Evolutionary conservation across 2,888 invertebrate genomes (phyloP), one percentile per base, ranked within the genome.

Genomic region (Cheilosia urbana): DNA sequence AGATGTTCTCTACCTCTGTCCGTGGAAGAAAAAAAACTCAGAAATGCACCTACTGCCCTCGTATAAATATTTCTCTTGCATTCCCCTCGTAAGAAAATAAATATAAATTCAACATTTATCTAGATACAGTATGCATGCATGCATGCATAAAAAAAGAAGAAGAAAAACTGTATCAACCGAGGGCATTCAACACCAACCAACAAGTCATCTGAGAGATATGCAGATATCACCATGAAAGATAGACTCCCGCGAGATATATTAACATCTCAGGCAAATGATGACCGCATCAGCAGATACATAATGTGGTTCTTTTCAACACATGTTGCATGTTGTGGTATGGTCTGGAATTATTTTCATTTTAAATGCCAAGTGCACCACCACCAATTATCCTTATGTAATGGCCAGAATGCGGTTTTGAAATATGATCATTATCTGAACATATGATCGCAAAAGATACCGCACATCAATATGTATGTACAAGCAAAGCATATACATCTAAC

Each of bases 361-460:
- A 76, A 85, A 81, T 85, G 85, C 81, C 85, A 85, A 85, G 85
- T 85, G 81, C 85, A 85, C 57, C 72, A 71, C 71, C 76, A 55
- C 71, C 77, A 81, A 81, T 81, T 85, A 85, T 72, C 66, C 71
- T 81, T 76, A 81, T 85, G 76, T 63, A 85, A 85, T 81, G 53
- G 45, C 40, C 45, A 85, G 71, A 85, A 80, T 85, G 84, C 62
- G 85, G 85, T 85, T 72, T 69, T 76, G 81, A 85, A 85, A 85
- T 77, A 65, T 27, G 81, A 85, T 81, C 81, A 37, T 53, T 49
- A 75, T 63, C 60, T 42, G 47, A 63, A 57, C 55, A 71, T 76
- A 78, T 45, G 73, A 80, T 75, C 55, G 68, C 55, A 51, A 62
- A 55, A 57, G 63, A 80, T 68, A 68, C 71, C 45, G 55, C 66